These are phyloP conservation scores for Babylonia areolata DNA, from an alignment of 1,140 invertebrate species.

Conservation along the genomic window DNA sequence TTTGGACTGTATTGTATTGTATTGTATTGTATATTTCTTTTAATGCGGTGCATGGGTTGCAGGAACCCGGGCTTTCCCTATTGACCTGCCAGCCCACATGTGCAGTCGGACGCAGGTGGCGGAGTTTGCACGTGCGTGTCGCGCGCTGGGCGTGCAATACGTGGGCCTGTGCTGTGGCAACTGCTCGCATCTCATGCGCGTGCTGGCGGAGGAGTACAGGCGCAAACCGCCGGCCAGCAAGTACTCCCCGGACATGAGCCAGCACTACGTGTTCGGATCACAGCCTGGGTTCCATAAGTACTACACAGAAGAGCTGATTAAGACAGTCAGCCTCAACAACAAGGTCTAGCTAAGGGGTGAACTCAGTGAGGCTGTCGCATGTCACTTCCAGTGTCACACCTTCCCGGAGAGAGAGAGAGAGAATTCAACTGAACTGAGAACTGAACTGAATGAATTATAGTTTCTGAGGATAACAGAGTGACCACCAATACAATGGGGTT, in stretches of 20 bases:
- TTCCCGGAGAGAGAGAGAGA: no score
- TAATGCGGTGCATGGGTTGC: no score
- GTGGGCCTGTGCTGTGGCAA: slow-evolving; percentile 73
- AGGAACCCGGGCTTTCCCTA: slow-evolving; percentile 59
- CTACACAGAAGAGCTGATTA: slow-evolving; percentile 21
- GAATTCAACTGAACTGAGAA: no score
- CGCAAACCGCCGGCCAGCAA: slow-evolving; percentile 59
- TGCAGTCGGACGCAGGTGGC: slow-evolving; percentile 56
- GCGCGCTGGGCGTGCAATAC: slow-evolving; percentile 67
- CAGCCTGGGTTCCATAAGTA: slow-evolving; percentile 29
- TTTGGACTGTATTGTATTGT: no score
- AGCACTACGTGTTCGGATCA: slow-evolving; percentile 55
- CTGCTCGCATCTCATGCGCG: slow-evolving; percentile 55
- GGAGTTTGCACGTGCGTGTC: slow-evolving; percentile 62
- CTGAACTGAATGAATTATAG: no score
- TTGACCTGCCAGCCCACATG: slow-evolving; percentile 54
- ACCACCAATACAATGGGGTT: neutral
- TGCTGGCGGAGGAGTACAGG: slow-evolving; percentile 66
- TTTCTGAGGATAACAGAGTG: neutral
- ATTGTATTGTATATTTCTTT: no score
- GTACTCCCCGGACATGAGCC: slow-evolving; percentile 59
- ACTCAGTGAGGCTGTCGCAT: neutral
- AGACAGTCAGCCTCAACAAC: slow-evolving; percentile 29
- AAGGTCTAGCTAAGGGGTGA: no score
- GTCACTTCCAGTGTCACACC: no score